phyloP scores from a whole-genome alignment of 2,113 vertebrate species.

The Hemiprocne comata region DNA sequence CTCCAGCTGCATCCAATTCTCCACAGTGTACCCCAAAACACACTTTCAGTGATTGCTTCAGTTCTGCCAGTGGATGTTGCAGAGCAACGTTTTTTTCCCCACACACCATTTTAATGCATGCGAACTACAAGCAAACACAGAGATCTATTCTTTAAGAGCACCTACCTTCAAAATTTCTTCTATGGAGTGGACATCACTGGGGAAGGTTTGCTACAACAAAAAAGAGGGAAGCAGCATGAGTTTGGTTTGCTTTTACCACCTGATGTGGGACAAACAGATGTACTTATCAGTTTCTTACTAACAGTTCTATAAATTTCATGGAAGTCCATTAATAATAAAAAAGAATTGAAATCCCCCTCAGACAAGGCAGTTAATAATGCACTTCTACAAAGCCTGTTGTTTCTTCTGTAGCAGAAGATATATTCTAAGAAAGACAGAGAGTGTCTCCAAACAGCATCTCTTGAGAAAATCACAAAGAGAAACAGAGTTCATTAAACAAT shows the following conservation, averaged over 20 bases:
- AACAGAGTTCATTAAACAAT: background rate
- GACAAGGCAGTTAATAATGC: background rate
- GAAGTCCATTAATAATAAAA: background rate
- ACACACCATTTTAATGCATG: accelerated
- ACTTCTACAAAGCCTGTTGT: background rate
- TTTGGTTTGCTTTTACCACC: background rate
- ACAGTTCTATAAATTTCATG: background rate
- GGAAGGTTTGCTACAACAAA: slow-evolving; percentile 76
- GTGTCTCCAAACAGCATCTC: background rate
- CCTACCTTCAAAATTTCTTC: slow-evolving; percentile 93
- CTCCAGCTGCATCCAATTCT: background rate
- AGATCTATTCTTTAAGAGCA: background rate
- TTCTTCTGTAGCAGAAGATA: background rate
- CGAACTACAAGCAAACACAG: background rate
- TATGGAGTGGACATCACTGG: slow-evolving; percentile 85
- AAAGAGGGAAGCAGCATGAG: background rate
- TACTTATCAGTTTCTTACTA: background rate
- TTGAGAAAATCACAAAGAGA: background rate
- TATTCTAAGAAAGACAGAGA: background rate
- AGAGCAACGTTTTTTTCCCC: background rate
- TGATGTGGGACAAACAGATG: background rate
- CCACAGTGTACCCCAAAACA: background rate
- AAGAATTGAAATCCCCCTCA: background rate
- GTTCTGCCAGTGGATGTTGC: background rate
- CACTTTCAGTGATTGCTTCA: background rate